phyloP scores from a whole-genome alignment of 2,113 vertebrate genomes.

The Dasypus novemcinctus region DNA sequence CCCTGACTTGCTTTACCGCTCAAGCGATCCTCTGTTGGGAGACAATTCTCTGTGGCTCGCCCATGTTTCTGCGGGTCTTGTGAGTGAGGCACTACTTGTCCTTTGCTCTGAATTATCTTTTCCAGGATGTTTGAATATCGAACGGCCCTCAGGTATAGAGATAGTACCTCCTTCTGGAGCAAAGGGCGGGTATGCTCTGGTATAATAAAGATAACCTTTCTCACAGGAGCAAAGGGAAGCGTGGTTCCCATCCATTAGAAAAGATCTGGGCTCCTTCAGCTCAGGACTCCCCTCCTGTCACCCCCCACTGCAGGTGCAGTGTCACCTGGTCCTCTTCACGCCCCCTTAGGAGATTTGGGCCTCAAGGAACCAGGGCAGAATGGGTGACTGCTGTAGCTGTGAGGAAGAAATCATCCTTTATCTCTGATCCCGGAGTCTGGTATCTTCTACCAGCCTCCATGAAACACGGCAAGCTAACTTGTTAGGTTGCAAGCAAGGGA shows the following conservation, averaged over 20 bases:
- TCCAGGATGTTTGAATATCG: not conserved
- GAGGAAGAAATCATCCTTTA: not conserved
- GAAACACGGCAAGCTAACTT: not conserved
- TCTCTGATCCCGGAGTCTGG: not conserved
- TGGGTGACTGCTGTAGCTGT: not conserved
- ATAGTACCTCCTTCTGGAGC: not conserved
- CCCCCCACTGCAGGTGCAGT: too few relatives aligned
- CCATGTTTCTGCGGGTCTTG: not conserved
- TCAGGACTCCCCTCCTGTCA: not conserved
- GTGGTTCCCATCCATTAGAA: not conserved
- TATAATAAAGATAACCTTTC: not conserved
- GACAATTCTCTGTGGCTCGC: not conserved
- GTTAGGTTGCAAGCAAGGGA: not conserved
- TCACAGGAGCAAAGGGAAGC: not conserved
- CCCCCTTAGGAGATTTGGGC: not conserved
- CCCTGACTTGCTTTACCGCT: rapidly evolving
- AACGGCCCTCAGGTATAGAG: not conserved
- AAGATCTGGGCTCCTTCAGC: not conserved
- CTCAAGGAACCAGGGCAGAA: not conserved
- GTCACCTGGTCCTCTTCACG: not conserved
- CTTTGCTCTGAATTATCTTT: not conserved
- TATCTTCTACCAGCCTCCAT: not conserved
- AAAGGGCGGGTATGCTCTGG: not conserved
- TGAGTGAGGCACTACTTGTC: not conserved
- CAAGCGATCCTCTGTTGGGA: not conserved